phyloP scores from a whole-genome alignment of 1,140 invertebrate genomes.

The Dinoponera quadriceps region DNA sequence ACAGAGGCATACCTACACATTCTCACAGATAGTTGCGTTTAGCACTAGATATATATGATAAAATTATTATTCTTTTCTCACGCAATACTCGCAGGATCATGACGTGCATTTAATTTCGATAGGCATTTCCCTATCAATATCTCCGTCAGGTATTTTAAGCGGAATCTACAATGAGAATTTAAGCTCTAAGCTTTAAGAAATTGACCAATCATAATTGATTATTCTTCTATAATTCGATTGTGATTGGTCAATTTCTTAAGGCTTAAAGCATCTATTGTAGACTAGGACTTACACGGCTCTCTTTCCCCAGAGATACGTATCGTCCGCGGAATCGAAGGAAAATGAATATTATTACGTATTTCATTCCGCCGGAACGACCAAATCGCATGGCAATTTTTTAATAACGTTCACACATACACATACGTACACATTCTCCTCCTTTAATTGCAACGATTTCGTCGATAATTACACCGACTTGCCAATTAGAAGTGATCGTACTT shows the following conservation, averaged over 20 bases:
- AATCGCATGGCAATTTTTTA: not conserved
- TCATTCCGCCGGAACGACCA: not conserved
- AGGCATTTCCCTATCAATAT: conserved; percentile 5
- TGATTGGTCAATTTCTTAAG: too few species aligned
- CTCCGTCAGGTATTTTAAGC: too few species aligned
- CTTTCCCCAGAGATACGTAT: conserved; percentile 2
- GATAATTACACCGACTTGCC: not conserved
- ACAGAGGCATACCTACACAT: too few species aligned
- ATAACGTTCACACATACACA: not conserved
- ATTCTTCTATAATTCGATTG: too few species aligned
- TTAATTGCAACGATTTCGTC: conserved; percentile 6
- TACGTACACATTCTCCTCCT: not conserved
- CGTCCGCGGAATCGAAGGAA: not conserved
- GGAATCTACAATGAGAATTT: too few species aligned
- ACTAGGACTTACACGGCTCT: not conserved
- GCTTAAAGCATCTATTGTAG: too few species aligned
- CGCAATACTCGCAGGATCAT: conserved; percentile 3
- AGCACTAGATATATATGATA: not conserved
- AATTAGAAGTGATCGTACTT: conserved; percentile 15
- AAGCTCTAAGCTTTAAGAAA: too few species aligned
- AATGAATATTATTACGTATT: not conserved
- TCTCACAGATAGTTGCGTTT: not conserved
- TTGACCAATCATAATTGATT: too few species aligned
- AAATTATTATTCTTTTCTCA: not conserved
- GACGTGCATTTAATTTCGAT: conserved; percentile 20